Percentiles rank a stretch among this genome's conserved stretches.
phyloP scores from a whole-genome alignment of 2,888 invertebrate species.

The Alitta virens region DNA sequence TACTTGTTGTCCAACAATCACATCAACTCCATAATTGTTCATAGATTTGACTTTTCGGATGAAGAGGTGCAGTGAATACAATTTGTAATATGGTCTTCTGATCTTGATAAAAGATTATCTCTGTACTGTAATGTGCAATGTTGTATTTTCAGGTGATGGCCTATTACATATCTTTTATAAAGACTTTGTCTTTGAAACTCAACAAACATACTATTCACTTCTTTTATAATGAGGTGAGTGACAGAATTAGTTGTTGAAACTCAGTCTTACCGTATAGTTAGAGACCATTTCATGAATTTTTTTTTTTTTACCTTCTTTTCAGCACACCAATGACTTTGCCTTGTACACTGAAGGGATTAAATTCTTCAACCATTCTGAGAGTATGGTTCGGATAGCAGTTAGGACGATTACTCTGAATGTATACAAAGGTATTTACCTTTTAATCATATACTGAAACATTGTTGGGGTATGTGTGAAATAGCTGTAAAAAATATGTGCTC shows the following conservation, averaged over 20 bases:
- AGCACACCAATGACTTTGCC: constrained; percentile 92
- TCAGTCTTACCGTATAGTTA: too few relatives aligned
- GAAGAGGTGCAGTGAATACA: constrained; percentile 74
- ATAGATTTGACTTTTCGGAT: constrained; percentile 99
- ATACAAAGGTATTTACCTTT: constrained; percentile 63
- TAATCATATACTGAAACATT: too few relatives aligned
- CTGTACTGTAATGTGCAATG: too few relatives aligned
- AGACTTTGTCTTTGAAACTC: constrained; percentile 94
- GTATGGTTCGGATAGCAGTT: constrained; percentile 98
- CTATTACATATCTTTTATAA: constrained; percentile 98
- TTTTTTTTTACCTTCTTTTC: constrained; percentile 16
- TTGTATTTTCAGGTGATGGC: constrained; percentile 74
- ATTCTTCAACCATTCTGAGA: constrained; percentile 98
- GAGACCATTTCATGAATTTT: too few relatives aligned
- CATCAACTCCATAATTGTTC: constrained; percentile 98
- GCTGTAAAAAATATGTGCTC: too few relatives aligned
- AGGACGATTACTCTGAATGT: constrained; percentile 96
- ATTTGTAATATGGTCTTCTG: too few relatives aligned
- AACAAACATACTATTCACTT: constrained; percentile 99
- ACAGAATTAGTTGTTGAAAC: too few relatives aligned
- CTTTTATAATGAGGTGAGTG: constrained; percentile 90
- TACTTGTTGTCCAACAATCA: constrained; percentile 98
- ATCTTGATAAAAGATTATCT: too few relatives aligned
- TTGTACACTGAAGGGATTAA: constrained; percentile 98
- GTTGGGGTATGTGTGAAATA: too few relatives aligned